Percentiles rank a stretch among this genome's conserved stretches.
Evolutionary conservation across 2,888 invertebrate species (phyloP).

Genomic region (Archaeoteleia sp.): DNA sequence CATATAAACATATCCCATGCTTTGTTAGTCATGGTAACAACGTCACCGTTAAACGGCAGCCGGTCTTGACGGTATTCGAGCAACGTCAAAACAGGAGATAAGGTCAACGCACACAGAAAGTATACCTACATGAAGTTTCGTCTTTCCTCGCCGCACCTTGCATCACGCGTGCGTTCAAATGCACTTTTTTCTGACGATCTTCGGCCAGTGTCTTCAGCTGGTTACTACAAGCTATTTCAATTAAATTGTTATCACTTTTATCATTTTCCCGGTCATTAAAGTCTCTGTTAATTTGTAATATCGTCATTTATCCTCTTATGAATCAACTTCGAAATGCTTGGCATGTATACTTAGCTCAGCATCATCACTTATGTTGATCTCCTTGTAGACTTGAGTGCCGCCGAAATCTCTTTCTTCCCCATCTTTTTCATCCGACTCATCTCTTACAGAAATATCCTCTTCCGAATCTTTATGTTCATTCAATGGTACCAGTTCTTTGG

Average conservation of each 20-base stretch:
- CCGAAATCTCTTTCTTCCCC: conserved; percentile 11
- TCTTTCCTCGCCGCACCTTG: conserved; percentile 56
- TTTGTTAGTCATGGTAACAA: conserved; percentile 17
- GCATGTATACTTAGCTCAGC: conserved; percentile 10
- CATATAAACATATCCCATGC: conserved; percentile 22
- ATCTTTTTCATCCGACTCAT: conserved; percentile 21
- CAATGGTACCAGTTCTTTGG: conserved; percentile 30
- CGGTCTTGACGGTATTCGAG: conserved; percentile 55
- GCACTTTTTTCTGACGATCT: conserved; percentile 53
- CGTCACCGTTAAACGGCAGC: conserved; percentile 34
- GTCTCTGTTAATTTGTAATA: conserved; percentile 23
- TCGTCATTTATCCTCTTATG: conserved; percentile 37
- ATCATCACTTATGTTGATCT: conserved; percentile 11
- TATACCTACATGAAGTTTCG: conserved; percentile 39
- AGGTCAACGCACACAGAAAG: conserved; percentile 61
- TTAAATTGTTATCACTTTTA: conserved; percentile 10
- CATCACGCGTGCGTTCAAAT: conserved; percentile 56
- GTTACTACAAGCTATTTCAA: too few species aligned
- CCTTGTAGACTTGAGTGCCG: conserved; percentile 4
- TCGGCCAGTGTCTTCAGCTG: conserved; percentile 58
- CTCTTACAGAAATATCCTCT: conserved; percentile 19
- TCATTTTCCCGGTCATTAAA: too few species aligned
- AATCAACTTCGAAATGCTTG: conserved; percentile 21
- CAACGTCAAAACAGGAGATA: conserved; percentile 66
- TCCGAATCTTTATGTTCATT: conserved; percentile 19